These are phyloP conservation scores for Moxostoma hubbsi DNA, from an alignment of 2,797 vertebrate species.

Conservation along the genomic window DNA sequence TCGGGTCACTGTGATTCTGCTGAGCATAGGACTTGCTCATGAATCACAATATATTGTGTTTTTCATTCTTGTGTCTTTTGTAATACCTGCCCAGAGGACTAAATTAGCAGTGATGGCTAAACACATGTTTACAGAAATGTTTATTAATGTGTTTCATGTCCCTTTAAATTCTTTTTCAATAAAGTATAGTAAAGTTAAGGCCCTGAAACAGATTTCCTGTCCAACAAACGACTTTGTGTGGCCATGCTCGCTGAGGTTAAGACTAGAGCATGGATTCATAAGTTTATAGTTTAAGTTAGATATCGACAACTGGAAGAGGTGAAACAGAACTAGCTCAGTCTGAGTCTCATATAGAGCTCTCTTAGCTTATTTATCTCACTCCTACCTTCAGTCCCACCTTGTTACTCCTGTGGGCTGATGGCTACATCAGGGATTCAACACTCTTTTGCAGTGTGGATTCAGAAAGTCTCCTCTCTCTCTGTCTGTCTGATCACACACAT, in stretches of 20 bases:
- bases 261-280: no score
- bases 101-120: no score
- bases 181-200: no score
- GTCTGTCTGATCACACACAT: conserved; percentile 32
- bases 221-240: no score
- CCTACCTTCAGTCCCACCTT: conserved; percentile 1
- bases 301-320: not conserved
- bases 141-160: no score
- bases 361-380: conserved; percentile 29
- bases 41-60: not conserved
- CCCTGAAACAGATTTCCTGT: not conserved
- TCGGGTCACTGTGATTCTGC: not conserved
- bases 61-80: no score
- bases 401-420: conserved; percentile 20
- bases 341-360: conserved; percentile 4
- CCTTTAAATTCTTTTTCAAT: no score
- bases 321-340: not conserved
- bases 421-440: conserved; percentile 31
- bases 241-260: no score
- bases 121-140: no score
- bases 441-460: conserved; percentile 35
- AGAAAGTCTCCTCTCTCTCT: conserved; percentile 8
- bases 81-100: no score
- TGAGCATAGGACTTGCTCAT: not conserved
- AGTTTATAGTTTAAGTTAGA: not conserved